Evolutionary conservation across 2,113 vertebrate species (phyloP).

Genomic region (Sander lucioperca): DNA sequence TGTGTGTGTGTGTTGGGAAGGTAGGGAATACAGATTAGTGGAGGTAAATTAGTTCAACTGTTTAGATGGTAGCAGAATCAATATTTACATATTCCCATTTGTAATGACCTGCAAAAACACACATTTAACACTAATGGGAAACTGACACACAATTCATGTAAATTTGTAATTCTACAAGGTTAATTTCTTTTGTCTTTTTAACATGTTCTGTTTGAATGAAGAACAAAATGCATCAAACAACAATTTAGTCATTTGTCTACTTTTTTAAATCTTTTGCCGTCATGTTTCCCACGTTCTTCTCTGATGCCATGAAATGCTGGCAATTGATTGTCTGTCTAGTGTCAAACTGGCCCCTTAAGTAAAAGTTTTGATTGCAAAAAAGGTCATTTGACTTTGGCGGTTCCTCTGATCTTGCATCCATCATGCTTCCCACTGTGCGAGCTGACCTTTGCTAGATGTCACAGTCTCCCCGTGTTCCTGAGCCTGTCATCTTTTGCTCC

Average conservation of each 20-base stretch:
- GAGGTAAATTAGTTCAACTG: constrained; percentile 16
- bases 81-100: neutral
- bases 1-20: neutral
- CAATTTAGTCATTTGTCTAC: neutral
- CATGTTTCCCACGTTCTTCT: constrained; percentile 8
- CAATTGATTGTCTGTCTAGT: constrained; percentile 36
- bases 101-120: neutral
- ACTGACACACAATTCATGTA: neutral
- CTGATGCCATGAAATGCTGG: neutral
- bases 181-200: neutral
- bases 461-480: neutral
- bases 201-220: neutral
- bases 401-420: constrained; percentile 58
- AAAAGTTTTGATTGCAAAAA: constrained; percentile 66
- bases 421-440: constrained; percentile 59
- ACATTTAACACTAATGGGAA: neutral
- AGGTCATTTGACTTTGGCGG: constrained; percentile 68
- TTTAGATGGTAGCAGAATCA: neutral
- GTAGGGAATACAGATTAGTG: neutral
- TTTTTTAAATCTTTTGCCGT: neutral
- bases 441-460: constrained; percentile 73
- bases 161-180: no score
- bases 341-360: constrained; percentile 45
- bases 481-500: constrained; percentile 55
- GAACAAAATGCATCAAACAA: neutral